Conservation (phyloP, 1,140 invertebrate genomes). For the Xylocopa sonorina region DNA sequence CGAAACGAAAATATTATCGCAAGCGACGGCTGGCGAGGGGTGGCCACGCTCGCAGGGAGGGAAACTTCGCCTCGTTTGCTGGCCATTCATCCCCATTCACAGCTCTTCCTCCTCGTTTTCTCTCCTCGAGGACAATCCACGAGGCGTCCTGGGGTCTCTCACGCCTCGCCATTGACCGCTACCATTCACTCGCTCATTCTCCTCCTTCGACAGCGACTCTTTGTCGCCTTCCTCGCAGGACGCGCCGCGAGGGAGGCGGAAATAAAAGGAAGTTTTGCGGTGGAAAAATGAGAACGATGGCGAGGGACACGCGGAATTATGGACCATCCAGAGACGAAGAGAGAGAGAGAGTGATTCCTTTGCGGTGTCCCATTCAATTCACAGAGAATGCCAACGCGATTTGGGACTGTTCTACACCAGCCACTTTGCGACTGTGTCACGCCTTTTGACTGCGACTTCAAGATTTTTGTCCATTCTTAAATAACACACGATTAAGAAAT, state of each 20-base stretch:
- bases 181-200: conserved; percentile 63
- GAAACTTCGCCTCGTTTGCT: conserved; percentile 64
- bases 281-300: conserved; percentile 60
- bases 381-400: conserved; percentile 45
- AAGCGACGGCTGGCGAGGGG: conserved; percentile 4
- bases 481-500: too few species aligned
- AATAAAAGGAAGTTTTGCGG: conserved; percentile 44
- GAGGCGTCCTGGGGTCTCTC: conserved; percentile 63
- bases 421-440: conserved; percentile 56
- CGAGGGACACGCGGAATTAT: conserved; percentile 60
- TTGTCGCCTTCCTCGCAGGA: conserved; percentile 59
- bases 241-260: neutral
- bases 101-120: conserved; percentile 49
- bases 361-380: conserved; percentile 34
- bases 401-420: conserved; percentile 35
- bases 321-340: conserved; percentile 27
- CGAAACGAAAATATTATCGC: conserved; percentile 65
- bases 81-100: conserved; percentile 66
- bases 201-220: conserved; percentile 66
- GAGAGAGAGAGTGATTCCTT: too few species aligned
- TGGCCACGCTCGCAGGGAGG: conserved; percentile 27
- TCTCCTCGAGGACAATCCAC: conserved; percentile 63
- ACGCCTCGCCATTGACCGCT: conserved; percentile 66
- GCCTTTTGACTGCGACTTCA: conserved; percentile 26
- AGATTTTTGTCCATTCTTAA: too few species aligned